phyloP scores from a whole-genome alignment of 2,113 vertebrate genomes.

The cattle (Bos taurus) region DNA sequence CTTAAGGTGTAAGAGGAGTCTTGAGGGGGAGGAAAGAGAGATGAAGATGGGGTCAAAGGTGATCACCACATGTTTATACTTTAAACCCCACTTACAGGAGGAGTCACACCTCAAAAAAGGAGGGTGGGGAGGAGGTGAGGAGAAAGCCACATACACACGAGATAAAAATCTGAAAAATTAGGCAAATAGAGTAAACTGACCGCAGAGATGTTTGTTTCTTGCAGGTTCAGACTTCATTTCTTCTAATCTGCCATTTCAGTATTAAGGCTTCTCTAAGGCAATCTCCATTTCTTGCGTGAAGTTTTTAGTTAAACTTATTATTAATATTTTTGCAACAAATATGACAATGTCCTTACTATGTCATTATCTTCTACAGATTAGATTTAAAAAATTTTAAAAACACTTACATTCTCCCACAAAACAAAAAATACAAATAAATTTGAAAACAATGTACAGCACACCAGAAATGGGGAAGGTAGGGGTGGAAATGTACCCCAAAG shows the following conservation, averaged over 20 bases:
- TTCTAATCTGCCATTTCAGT: not conserved
- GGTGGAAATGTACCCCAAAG: not conserved
- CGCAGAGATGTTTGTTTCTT: not conserved
- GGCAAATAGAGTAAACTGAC: not conserved
- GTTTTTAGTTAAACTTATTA: not conserved
- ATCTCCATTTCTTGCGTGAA: not conserved
- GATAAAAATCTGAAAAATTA: not conserved
- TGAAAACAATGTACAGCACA: not conserved
- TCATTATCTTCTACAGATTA: not conserved
- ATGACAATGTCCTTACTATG: not conserved
- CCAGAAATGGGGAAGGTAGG: not conserved
- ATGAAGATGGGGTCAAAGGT: not conserved
- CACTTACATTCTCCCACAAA: not conserved
- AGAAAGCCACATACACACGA: not conserved
- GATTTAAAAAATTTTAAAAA: not conserved
- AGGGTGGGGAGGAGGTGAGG: not conserved
- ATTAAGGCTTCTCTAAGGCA: not conserved
- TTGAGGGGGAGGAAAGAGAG: not conserved
- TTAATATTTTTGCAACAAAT: not conserved
- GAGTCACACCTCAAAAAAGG: not conserved
- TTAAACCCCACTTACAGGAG: conserved; percentile 15
- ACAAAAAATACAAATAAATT: not conserved
- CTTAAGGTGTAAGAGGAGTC: not conserved
- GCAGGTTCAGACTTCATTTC: not conserved
- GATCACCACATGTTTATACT: conserved; percentile 28